These are phyloP conservation scores for Anguilla obscura DNA, from an alignment of 2,797 vertebrate genomes.

Conservation along the genomic window DNA sequence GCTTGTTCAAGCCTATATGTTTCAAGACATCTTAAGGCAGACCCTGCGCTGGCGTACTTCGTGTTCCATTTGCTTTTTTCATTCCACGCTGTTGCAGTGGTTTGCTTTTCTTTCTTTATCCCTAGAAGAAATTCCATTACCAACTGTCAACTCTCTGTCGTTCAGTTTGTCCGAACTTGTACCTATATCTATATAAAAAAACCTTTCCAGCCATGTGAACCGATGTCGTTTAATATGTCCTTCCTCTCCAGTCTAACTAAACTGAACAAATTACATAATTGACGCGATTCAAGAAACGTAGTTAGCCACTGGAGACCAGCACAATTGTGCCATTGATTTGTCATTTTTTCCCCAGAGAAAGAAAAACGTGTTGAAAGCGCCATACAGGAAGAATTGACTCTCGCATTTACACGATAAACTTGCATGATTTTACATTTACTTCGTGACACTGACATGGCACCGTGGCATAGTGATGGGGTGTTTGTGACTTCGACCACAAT, in stretches of 20 bases:
- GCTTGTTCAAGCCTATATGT: not conserved
- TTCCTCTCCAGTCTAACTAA: not conserved
- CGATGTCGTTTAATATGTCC: slow-evolving; percentile 1
- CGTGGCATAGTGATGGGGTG: not conserved
- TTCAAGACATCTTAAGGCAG: slow-evolving; percentile 3
- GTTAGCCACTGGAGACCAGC: slow-evolving; percentile 17
- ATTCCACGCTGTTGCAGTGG: slow-evolving; percentile 56
- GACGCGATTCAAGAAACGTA: slow-evolving; percentile 3
- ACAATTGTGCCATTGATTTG: slow-evolving; percentile 18
- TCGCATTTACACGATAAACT: not conserved
- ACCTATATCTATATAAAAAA: not conserved
- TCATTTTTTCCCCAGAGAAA: not conserved
- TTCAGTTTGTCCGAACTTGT: not conserved
- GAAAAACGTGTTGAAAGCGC: not conserved
- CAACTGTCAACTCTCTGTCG: not conserved
- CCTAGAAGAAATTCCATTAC: not conserved
- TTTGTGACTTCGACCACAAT: not conserved
- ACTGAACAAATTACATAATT: slow-evolving; percentile 38
- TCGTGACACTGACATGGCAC: not conserved
- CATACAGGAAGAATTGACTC: no score
- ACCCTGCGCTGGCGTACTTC: slow-evolving; percentile 54
- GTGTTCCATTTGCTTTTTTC: slow-evolving; percentile 60
- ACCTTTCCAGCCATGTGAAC: not conserved
- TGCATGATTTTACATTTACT: not conserved
- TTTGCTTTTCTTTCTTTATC: slow-evolving; percentile 61